phyloP scores from a whole-genome alignment of 2,888 invertebrate genomes.

The Yponomeuta evonymella region DNA sequence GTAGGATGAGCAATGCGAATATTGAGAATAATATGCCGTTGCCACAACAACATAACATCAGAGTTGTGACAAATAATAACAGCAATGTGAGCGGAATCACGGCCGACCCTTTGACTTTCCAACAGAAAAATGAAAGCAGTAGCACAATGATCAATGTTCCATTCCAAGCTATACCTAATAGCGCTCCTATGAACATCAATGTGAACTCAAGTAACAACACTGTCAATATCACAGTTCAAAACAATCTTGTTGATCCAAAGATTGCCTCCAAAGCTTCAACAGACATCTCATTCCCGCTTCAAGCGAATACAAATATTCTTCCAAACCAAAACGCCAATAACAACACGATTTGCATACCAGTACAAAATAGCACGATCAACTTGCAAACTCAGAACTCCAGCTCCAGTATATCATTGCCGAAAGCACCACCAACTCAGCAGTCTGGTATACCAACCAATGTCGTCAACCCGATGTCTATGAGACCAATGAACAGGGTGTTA shows the following conservation, averaged over 20 bases:
- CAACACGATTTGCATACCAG: slow-evolving; percentile 66
- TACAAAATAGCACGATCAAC: slow-evolving; percentile 63
- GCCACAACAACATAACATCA: slow-evolving; percentile 65
- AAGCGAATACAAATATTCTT: slow-evolving; percentile 48
- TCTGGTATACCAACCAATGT: slow-evolving; percentile 82
- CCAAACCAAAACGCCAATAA: slow-evolving; percentile 54
- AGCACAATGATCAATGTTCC: slow-evolving; percentile 71
- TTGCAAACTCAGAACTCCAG: slow-evolving; percentile 63
- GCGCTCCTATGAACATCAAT: slow-evolving; percentile 71
- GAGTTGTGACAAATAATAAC: slow-evolving; percentile 64
- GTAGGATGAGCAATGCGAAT: slow-evolving; percentile 51
- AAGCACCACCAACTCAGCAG: slow-evolving; percentile 77
- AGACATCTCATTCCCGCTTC: slow-evolving; percentile 63
- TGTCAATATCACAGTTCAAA: slow-evolving; percentile 68
- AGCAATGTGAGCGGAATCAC: slow-evolving; percentile 50
- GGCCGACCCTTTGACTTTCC: slow-evolving; percentile 55
- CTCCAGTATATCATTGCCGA: slow-evolving; percentile 77
- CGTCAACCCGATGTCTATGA: slow-evolving; percentile 80
- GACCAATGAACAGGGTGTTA: slow-evolving; percentile 86
- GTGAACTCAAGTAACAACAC: slow-evolving; percentile 71
- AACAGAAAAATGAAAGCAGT: slow-evolving; percentile 59
- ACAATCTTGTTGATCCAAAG: slow-evolving; percentile 68
- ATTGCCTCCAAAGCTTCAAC: slow-evolving; percentile 62
- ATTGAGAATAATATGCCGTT: slow-evolving; percentile 56
- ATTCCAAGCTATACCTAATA: slow-evolving; percentile 70